Base-by-base conservation (phyloP, 2,888 invertebrate genomes). In the Apodemia hepburni region DNA sequence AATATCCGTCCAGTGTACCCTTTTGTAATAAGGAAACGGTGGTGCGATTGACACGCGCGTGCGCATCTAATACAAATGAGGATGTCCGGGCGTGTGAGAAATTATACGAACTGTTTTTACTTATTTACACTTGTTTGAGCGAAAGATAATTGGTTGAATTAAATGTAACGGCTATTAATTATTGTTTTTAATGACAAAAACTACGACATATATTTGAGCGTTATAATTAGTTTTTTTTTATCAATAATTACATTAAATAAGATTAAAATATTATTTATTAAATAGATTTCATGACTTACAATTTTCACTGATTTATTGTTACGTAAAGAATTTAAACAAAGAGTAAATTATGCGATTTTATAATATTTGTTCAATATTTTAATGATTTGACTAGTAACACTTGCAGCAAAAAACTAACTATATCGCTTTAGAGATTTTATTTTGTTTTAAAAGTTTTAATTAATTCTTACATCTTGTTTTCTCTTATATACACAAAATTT, bases 41-140 rank as follows among this genome's bases (percentile, higher is more conserved):
- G 68, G 67, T 67, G 68, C 67, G 65, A 59, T 45, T 64, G 63
- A 60, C 63, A 60, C 64, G 65, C 64, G 66, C 63, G 67, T 66
- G 64, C 63, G 67, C 65, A 65, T 61, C 67, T 69, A 66, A 64
- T 66, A 62, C 64, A 67, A 67, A 71, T 66, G 71, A 76, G 79
- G 84, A 84, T 73, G 70, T 83, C 81, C 81, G 81, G 79, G 71
- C 72, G 73, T 75, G 76, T 81, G 81, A 77, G 81, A 82, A 81
- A 73, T 73, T 66, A 66, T 66, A 69, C 65, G 51, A 57, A 51
- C 22, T 58, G 54, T 35, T 59, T 51, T 68, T 68, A 61, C 61
- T 65, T 62, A 67, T 65, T 63, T 63, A 66, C 69, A 69, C 60
- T 51, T 45, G 51, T 62, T 62, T 58, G 45, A 57, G 27, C 51